Conservation (phyloP, 2,888 invertebrate genomes). For the Keiferia lycopersicella region DNA sequence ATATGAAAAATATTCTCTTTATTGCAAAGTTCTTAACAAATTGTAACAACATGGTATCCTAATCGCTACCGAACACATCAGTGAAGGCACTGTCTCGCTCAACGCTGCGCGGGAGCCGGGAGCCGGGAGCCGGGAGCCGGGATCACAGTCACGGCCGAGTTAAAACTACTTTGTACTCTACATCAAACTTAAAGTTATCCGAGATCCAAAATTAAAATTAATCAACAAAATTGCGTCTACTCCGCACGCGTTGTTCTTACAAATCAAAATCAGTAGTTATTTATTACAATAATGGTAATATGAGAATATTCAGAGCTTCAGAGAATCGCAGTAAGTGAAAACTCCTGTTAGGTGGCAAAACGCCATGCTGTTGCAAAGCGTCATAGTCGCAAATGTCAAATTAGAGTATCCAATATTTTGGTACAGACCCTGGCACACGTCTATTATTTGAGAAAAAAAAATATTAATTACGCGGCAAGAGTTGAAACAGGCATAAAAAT, state of each 20-base stretch:
- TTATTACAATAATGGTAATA: background rate
- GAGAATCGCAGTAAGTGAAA: background rate
- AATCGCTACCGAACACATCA: slow-evolving; percentile 45
- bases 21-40: slow-evolving; percentile 47
- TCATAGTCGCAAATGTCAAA: no score
- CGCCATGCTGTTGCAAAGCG: no score
- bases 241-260: slow-evolving; percentile 16
- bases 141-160: background rate
- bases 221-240: slow-evolving; percentile 21
- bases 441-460: no score
- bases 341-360: no score
- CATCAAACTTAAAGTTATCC: slow-evolving; percentile 32
- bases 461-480: no score
- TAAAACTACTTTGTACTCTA: slow-evolving; percentile 52
- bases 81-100: slow-evolving; percentile 49
- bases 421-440: no score
- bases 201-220: slow-evolving; percentile 49
- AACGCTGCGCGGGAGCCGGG: no score
- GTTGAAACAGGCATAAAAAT: no score
- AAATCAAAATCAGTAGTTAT: background rate
- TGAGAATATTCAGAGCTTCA: slow-evolving; percentile 12
- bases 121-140: no score
- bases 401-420: no score
- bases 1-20: slow-evolving; percentile 30
- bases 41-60: slow-evolving; percentile 55